phyloP scores from a whole-genome alignment of 2,113 vertebrate species.

The Rhinoptilus africanus region DNA sequence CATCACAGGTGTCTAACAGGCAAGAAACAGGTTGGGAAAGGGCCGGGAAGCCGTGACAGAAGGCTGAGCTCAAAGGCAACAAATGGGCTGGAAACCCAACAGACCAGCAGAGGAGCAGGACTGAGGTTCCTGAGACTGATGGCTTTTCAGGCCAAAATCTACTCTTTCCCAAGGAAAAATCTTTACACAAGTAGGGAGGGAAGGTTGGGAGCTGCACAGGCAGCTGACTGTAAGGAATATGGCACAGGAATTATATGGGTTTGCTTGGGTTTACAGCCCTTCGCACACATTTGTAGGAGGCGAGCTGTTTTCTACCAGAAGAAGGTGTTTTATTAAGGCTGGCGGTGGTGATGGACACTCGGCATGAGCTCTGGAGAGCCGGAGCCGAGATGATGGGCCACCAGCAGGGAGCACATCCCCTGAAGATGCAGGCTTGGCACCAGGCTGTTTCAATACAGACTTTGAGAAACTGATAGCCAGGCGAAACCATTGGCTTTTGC shows the following conservation, averaged over 20 bases:
- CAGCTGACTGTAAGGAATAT: fast-evolving
- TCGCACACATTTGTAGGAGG: neutral
- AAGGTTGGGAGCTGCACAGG: neutral
- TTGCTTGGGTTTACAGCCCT: neutral
- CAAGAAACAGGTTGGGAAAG: neutral
- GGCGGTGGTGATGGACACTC: neutral
- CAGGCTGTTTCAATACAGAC: neutral
- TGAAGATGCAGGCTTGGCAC: neutral
- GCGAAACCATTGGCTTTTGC: neutral
- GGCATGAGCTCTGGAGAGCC: neutral
- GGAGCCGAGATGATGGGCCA: neutral
- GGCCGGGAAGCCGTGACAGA: neutral
- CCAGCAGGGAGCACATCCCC: neutral
- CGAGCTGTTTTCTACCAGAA: neutral
- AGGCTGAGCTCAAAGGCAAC: neutral
- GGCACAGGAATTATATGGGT: fast-evolving
- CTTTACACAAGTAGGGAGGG: neutral
- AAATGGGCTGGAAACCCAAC: neutral
- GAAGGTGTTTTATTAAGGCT: neutral
- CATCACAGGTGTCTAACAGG: neutral
- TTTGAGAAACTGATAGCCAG: neutral
- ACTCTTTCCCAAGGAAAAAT: neutral
- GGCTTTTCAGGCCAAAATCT: neutral
- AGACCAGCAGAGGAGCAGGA: neutral
- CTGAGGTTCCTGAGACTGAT: neutral